Evolutionary conservation across 2,113 vertebrate species (phyloP).

Genomic region (Myotis davidii): DNA sequence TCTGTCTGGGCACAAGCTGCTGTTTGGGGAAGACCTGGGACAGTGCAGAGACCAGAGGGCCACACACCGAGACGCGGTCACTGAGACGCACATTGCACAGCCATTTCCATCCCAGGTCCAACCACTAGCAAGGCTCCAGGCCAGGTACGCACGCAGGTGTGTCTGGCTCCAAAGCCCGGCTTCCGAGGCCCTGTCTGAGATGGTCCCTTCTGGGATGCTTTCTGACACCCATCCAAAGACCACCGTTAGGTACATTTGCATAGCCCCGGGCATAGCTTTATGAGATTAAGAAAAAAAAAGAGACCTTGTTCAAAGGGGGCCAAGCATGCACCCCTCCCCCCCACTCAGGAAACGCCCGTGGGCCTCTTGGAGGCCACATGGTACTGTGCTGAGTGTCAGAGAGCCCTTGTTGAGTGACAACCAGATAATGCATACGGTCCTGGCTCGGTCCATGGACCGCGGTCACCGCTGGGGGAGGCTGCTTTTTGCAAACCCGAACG

Average conservation of each 20-base stretch:
- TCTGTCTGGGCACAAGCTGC: background rate
- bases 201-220: fast-evolving
- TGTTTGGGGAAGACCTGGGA: background rate
- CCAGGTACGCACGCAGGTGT: background rate
- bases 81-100: fast-evolving
- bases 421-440: fast-evolving
- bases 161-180: background rate
- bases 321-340: too few species aligned
- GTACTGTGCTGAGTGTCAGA: fast-evolving
- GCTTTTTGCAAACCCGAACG: background rate
- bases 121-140: background rate
- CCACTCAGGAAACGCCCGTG: fast-evolving
- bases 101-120: background rate
- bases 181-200: fast-evolving
- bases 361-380: fast-evolving
- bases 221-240: fast-evolving
- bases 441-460: fast-evolving
- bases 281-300: background rate
- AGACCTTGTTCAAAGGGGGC: background rate
- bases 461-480: fast-evolving
- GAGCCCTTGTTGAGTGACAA: fast-evolving
- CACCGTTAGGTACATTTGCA: fast-evolving
- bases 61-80: fast-evolving
- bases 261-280: background rate
- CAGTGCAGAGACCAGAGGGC: fast-evolving